A percentile compares a stretch with the other conserved stretches of the same genome.
phyloP scores from a whole-genome alignment of 2,888 invertebrate genomes.

The Tiphia femorata region DNA sequence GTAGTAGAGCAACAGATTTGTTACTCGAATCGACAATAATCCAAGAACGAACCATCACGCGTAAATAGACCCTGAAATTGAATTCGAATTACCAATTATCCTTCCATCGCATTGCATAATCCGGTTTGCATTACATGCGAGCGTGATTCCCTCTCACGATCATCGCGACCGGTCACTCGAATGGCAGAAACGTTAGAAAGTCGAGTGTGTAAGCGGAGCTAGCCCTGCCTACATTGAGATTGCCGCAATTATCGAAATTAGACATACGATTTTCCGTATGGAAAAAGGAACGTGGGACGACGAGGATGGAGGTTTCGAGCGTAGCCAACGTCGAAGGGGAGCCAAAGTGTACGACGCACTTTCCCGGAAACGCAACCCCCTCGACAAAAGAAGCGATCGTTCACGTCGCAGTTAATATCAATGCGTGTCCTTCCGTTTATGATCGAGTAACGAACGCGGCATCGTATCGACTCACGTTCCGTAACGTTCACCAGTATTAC shows the following conservation, averaged over 20 bases:
- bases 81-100: background rate
- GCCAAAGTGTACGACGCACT: background rate
- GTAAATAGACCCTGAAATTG: no score
- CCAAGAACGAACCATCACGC: no score
- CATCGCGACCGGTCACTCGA: conserved; percentile 1
- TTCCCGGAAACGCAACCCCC: background rate
- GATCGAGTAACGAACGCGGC: background rate
- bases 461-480: no score
- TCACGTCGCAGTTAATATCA: background rate
- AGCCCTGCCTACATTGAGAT: conserved; percentile 28
- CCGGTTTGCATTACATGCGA: background rate
- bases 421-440: background rate
- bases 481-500: background rate
- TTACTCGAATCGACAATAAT: no score
- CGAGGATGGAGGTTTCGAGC: conserved; percentile 4
- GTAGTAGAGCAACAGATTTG: no score
- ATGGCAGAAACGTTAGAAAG: conserved; percentile 33
- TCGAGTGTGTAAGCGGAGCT: conserved; percentile 24
- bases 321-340: background rate
- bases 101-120: background rate
- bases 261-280: conserved; percentile 26
- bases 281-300: conserved; percentile 13
- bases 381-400: background rate
- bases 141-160: conserved; percentile 10
- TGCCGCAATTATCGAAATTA: conserved; percentile 40